Percentiles rank a stretch among this genome's conserved stretches.
Evolutionary conservation across 2,888 invertebrate genomes (phyloP).

Genomic region (Drosophila cracens): DNA sequence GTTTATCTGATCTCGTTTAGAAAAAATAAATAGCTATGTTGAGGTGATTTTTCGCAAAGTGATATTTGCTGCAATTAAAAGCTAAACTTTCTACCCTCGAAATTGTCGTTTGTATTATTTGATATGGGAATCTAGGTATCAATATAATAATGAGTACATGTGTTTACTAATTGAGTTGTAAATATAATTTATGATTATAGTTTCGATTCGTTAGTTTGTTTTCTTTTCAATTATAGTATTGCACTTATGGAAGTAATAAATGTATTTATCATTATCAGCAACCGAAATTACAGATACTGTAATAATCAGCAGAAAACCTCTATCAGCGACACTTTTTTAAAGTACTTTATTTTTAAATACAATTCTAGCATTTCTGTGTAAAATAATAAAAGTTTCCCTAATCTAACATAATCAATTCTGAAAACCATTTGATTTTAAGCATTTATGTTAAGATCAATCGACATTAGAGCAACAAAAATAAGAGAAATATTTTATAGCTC

Average conservation of each 20-base stretch:
- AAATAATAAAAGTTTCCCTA: neutral
- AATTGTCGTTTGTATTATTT: neutral
- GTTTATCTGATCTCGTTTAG: neutral
- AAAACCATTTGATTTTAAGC: neutral
- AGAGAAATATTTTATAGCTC: neutral
- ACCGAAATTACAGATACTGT: neutral
- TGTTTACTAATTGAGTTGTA: conserved; percentile 13
- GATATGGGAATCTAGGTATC: neutral
- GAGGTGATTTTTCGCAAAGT: conserved; percentile 5
- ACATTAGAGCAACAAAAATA: neutral
- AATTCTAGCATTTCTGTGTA: neutral
- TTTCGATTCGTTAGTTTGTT: conserved; percentile 10
- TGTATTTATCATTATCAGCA: conserved; percentile 5
- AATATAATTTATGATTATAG: neutral
- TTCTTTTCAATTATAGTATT: conserved; percentile 8
- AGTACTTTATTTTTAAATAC: neutral
- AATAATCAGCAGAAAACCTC: neutral
- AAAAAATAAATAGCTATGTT: neutral
- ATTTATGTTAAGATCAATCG: neutral
- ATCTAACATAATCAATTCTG: neutral
- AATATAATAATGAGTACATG: conserved; percentile 3
- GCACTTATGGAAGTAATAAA: neutral
- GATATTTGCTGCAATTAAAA: conserved; percentile 11
- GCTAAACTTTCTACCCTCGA: conserved; percentile 5
- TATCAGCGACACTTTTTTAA: neutral